These are phyloP conservation scores for Helogale parvula DNA, from an alignment of 2,113 vertebrate species.

Conservation along the genomic window DNA sequence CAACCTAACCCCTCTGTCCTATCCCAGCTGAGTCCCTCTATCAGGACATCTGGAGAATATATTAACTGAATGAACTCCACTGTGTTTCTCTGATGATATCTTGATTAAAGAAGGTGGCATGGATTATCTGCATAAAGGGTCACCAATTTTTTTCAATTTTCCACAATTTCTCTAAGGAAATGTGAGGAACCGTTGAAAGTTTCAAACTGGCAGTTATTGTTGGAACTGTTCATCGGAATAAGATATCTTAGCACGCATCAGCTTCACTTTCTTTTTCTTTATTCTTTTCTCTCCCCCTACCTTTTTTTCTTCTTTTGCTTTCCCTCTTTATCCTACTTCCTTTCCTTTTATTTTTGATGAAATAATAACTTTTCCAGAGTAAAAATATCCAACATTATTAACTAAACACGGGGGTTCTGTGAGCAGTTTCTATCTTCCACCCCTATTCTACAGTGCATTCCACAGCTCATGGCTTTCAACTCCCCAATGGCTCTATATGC, in stretches of 20 bases:
- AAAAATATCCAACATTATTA: not conserved
- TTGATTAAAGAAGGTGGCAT: slow-evolving; percentile 81
- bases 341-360: not conserved
- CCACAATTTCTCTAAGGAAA: not conserved
- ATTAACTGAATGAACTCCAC: slow-evolving; percentile 33
- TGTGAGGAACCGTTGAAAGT: not conserved
- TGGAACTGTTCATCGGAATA: not conserved
- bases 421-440: not conserved
- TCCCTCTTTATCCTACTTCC: not conserved
- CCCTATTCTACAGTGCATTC: slow-evolving; percentile 58
- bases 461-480: slow-evolving; percentile 67
- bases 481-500: slow-evolving; percentile 62
- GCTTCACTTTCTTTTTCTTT: not conserved
- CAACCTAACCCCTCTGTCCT: not conserved
- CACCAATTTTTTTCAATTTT: not conserved
- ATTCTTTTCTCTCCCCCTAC: not conserved
- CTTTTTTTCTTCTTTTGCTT: not conserved
- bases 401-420: not conserved
- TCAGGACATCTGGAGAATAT: slow-evolving; percentile 58
- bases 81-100: slow-evolving; percentile 70
- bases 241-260: not conserved
- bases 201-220: slow-evolving; percentile 9
- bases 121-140: slow-evolving; percentile 28
- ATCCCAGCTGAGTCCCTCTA: slow-evolving; percentile 32
- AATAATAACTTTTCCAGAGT: not conserved